Conservation (phyloP, 2,113 vertebrate genomes). For the Proteles cristata region DNA sequence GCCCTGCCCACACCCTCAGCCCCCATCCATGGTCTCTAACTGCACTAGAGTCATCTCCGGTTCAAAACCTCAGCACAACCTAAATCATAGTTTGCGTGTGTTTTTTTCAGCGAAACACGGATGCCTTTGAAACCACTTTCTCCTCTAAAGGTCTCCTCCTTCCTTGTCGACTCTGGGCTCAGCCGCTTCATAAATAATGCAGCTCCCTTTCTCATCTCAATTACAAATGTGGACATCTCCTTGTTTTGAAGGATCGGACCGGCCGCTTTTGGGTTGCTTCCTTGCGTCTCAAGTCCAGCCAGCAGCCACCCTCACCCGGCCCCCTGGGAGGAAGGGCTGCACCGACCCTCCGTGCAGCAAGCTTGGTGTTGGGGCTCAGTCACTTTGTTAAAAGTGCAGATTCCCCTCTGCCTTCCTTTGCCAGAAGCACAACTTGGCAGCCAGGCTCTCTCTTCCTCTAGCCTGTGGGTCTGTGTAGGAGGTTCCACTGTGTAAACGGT, state of each 20-base stretch:
- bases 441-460: background rate
- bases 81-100: slow-evolving; percentile 72
- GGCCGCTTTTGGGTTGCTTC: background rate
- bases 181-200: slow-evolving; percentile 87
- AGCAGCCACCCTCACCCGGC: background rate
- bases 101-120: slow-evolving; percentile 69
- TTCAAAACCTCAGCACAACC: slow-evolving; percentile 75
- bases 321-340: background rate
- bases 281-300: background rate
- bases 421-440: background rate
- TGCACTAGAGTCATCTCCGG: slow-evolving; percentile 67
- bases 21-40: background rate
- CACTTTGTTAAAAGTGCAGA: background rate
- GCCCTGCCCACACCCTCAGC: background rate
- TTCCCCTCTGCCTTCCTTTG: background rate
- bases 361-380: background rate
- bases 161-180: slow-evolving; percentile 81
- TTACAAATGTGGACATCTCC: slow-evolving; percentile 76
- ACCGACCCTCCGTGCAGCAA: background rate
- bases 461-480: background rate
- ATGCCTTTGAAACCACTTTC: slow-evolving; percentile 83
- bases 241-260: background rate
- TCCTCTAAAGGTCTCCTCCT: slow-evolving; percentile 78
- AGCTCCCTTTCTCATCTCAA: slow-evolving; percentile 79
- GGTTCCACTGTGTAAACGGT: accelerated